These are phyloP conservation scores for Helicoverpa zea DNA, from an alignment of 1,140 invertebrate species.

Conservation along the genomic window DNA sequence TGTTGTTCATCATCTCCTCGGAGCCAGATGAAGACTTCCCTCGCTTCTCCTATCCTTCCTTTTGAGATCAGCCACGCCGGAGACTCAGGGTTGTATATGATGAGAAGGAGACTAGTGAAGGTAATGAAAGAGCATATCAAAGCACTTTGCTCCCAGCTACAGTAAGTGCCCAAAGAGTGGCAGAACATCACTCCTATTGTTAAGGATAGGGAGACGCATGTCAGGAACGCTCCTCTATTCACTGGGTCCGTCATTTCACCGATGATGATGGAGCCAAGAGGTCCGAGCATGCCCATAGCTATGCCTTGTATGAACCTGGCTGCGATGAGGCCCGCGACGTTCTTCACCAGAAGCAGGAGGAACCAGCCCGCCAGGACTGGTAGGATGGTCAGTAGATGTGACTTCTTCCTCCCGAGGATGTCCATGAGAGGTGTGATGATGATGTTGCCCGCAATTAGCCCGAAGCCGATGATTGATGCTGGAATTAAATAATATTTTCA, in stretches of 20 bases:
- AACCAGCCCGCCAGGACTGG: slow-evolving; percentile 77
- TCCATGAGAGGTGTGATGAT: slow-evolving; percentile 78
- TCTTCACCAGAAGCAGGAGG: slow-evolving; percentile 70
- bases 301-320: slow-evolving; percentile 78
- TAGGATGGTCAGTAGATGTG: slow-evolving; percentile 71
- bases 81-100: slow-evolving; percentile 78
- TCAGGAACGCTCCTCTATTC: slow-evolving; percentile 77
- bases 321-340: slow-evolving; percentile 70
- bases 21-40: slow-evolving; percentile 75
- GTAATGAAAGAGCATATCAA: slow-evolving; percentile 78
- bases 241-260: slow-evolving; percentile 83
- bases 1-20: slow-evolving; percentile 68
- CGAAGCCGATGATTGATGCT: slow-evolving; percentile 82
- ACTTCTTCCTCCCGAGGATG: slow-evolving; percentile 72
- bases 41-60: slow-evolving; percentile 73
- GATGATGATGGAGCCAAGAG: slow-evolving; percentile 79
- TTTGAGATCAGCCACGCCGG: slow-evolving; percentile 79
- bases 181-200: slow-evolving; percentile 77
- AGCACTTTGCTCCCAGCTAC: slow-evolving; percentile 78
- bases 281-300: slow-evolving; percentile 80
- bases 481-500: slow-evolving; percentile 58
- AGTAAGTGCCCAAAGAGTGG: slow-evolving; percentile 70
- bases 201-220: slow-evolving; percentile 76
- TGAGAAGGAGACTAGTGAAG: slow-evolving; percentile 71
- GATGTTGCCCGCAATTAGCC: slow-evolving; percentile 77